phyloP scores from a whole-genome alignment of 2,113 vertebrate species.

The Calyptomena viridis region DNA sequence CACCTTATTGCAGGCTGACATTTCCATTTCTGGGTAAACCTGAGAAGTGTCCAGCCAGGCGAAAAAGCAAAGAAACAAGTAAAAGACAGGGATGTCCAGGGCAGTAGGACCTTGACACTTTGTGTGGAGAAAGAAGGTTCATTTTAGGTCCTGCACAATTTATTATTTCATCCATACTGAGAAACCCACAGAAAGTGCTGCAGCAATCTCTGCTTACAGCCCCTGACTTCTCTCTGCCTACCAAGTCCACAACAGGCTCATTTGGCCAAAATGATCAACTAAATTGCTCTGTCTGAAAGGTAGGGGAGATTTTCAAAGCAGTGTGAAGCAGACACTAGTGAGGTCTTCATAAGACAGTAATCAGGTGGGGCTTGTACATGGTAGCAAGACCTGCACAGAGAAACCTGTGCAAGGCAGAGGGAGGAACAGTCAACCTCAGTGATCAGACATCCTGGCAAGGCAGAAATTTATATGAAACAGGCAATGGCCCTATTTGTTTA shows the following conservation, averaged over 20 bases:
- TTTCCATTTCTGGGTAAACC: neutral
- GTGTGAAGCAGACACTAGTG: neutral
- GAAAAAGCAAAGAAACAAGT: neutral
- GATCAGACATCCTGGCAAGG: neutral
- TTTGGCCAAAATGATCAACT: neutral
- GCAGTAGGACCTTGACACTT: neutral
- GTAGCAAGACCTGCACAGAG: neutral
- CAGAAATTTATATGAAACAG: neutral
- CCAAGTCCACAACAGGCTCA: neutral
- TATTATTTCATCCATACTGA: neutral
- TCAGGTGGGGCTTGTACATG: neutral
- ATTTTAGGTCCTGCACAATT: neutral
- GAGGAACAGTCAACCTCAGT: neutral
- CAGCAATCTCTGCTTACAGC: rapidly evolving
- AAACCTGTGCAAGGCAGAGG: neutral
- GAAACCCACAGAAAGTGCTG: neutral
- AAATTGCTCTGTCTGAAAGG: neutral
- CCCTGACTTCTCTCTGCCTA: neutral
- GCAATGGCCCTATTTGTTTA: neutral
- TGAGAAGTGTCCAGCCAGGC: neutral
- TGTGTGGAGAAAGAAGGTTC: neutral
- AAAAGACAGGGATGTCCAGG: rapidly evolving
- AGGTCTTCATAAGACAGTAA: neutral
- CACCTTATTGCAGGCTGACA: neutral
- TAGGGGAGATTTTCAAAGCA: neutral